Evolutionary conservation across 2,888 invertebrate genomes (phyloP).

Genomic region (Drosophila anomalipes): DNA sequence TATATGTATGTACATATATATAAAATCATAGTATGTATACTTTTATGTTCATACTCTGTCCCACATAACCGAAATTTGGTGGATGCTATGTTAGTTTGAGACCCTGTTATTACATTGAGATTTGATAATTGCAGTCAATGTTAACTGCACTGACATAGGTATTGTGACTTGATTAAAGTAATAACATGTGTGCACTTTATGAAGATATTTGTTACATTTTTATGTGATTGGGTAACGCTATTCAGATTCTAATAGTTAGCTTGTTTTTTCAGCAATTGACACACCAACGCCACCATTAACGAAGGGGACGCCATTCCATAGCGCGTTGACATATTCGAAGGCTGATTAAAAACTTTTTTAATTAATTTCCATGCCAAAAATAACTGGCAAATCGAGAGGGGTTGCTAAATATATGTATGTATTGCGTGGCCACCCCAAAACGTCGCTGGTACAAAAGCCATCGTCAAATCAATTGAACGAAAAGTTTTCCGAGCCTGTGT

Average conservation of each 20-base stretch:
- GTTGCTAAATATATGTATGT: constrained; percentile 22
- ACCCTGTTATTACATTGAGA: background rate
- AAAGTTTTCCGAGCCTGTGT: constrained; percentile 42
- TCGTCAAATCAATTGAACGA: constrained; percentile 57
- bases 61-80: background rate
- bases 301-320: constrained; percentile 12
- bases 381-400: constrained; percentile 25
- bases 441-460: constrained; percentile 15
- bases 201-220: background rate
- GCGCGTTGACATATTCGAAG: constrained; percentile 68
- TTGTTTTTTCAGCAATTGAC: constrained; percentile 12
- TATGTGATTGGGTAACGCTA: background rate
- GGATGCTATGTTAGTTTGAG: background rate
- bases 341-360: constrained; percentile 83
- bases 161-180: background rate
- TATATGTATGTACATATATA: background rate
- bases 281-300: background rate
- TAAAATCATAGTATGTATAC: background rate
- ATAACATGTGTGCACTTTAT: background rate
- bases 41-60: background rate
- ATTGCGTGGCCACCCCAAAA: constrained; percentile 1
- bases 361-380: constrained; percentile 79
- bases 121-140: background rate
- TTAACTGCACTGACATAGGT: background rate
- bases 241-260: background rate